phyloP scores from a whole-genome alignment of 2,888 invertebrate species.

The Diloba caeruleocephala region DNA sequence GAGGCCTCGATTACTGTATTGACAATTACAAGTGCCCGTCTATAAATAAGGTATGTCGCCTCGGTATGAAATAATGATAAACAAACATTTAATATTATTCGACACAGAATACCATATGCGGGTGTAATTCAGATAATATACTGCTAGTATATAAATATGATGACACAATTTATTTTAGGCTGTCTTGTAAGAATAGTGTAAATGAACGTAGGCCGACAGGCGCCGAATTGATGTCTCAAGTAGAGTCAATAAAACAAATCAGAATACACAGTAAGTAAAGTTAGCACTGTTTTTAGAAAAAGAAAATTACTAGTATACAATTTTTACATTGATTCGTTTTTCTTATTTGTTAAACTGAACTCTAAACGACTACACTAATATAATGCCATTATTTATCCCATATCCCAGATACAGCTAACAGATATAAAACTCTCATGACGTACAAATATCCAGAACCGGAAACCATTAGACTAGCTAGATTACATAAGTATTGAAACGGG shows the following conservation, averaged over 20 bases:
- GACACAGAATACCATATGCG: slow-evolving; percentile 13
- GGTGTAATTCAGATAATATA: neutral
- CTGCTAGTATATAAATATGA: slow-evolving; percentile 19
- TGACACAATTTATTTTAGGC: slow-evolving; percentile 21
- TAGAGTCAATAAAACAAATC: slow-evolving; percentile 34
- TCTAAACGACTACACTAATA: too few relatives aligned
- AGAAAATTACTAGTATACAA: neutral
- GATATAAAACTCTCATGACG: too few relatives aligned
- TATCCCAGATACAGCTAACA: too few relatives aligned
- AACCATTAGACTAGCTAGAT: too few relatives aligned
- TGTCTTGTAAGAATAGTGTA: slow-evolving; percentile 32
- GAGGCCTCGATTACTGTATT: slow-evolving; percentile 55
- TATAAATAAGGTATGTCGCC: slow-evolving; percentile 44
- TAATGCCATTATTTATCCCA: too few relatives aligned
- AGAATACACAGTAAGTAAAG: slow-evolving; percentile 39
- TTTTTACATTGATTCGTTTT: too few relatives aligned
- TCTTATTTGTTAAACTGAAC: too few relatives aligned
- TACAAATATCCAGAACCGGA: too few relatives aligned
- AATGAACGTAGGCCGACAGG: slow-evolving; percentile 50
- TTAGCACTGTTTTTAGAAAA: slow-evolving; percentile 22
- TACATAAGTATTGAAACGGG: too few relatives aligned
- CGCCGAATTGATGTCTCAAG: slow-evolving; percentile 53
- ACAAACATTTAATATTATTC: slow-evolving; percentile 52
- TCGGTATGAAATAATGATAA: slow-evolving; percentile 56
- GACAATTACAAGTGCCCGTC: slow-evolving; percentile 51